Evolutionary conservation across 2,113 vertebrate species (phyloP).

Genomic region (Nanorana parkeri): DNA sequence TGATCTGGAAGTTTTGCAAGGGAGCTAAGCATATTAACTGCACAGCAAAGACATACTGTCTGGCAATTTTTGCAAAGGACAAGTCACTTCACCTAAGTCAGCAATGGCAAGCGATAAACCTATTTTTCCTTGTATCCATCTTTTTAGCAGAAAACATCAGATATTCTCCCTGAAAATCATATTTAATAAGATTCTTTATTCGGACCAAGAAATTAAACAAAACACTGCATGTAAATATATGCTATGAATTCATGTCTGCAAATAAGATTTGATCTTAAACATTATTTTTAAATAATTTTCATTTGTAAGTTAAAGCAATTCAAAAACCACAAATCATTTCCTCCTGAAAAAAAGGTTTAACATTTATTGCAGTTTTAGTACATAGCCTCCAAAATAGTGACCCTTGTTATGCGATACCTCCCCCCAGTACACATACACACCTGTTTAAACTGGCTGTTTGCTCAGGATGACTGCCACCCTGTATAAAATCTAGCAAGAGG

Average conservation of each 20-base stretch:
- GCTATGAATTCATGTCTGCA: neutral
- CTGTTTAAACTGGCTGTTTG: conserved; percentile 51
- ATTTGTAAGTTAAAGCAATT: neutral
- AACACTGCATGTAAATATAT: too few species aligned
- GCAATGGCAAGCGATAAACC: too few species aligned
- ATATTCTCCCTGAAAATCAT: too few species aligned
- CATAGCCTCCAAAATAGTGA: conserved; percentile 11
- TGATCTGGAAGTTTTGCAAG: too few species aligned
- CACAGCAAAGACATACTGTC: too few species aligned
- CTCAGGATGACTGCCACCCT: conserved; percentile 32
- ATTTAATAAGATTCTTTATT: too few species aligned
- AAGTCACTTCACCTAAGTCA: too few species aligned
- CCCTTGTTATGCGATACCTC: conserved; percentile 15
- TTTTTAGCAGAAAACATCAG: too few species aligned
- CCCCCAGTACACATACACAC: conserved; percentile 44
- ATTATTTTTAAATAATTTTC: neutral
- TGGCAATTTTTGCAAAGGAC: too few species aligned
- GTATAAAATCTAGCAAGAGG: conserved; percentile 49
- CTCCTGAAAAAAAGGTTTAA: neutral
- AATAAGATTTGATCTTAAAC: neutral
- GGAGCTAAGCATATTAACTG: too few species aligned
- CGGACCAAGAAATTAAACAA: too few species aligned
- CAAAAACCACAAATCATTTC: neutral
- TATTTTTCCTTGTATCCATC: too few species aligned
- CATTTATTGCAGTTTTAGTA: conserved; percentile 42